Evolutionary conservation across 2,888 invertebrate species (phyloP).

Genomic region (Trachelus stipa): DNA sequence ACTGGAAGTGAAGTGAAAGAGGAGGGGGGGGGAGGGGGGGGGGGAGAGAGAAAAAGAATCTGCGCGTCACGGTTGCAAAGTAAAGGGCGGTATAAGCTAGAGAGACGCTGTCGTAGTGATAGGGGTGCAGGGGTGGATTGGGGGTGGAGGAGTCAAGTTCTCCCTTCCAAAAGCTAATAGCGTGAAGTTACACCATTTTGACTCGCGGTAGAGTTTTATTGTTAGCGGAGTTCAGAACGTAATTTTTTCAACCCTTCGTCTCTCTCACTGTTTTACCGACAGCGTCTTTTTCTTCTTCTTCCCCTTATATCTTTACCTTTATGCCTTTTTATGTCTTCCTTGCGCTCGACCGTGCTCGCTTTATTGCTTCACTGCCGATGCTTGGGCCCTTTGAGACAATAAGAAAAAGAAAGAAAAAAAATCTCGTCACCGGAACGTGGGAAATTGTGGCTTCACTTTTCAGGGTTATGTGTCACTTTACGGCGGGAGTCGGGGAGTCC

Average conservation of each 20-base stretch:
- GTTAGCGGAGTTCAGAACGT: slow-evolving; percentile 40
- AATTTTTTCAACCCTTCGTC: slow-evolving; percentile 43
- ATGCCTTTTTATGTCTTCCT: slow-evolving; percentile 18
- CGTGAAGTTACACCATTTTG: slow-evolving; percentile 49
- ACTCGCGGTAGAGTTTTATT: slow-evolving; percentile 47
- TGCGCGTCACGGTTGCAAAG: not conserved
- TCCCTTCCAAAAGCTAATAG: slow-evolving; percentile 52
- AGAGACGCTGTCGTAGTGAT: not conserved
- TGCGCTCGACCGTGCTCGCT: slow-evolving; percentile 12
- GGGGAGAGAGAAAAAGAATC: not conserved
- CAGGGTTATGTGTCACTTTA: not conserved
- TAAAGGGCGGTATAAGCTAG: slow-evolving; percentile 11
- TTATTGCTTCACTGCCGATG: slow-evolving; percentile 11
- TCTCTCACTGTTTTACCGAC: slow-evolving; percentile 6
- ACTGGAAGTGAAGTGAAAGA: slow-evolving; percentile 10
- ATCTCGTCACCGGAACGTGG: not conserved
- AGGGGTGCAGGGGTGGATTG: no score
- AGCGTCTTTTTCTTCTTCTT: not conserved
- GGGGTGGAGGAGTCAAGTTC: not conserved
- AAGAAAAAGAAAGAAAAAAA: not conserved
- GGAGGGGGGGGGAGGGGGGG: not conserved
- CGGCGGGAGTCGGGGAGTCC: not conserved
- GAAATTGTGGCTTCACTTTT: not conserved
- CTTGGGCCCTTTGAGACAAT: not conserved
- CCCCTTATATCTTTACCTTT: not conserved